Evolutionary conservation across 2,113 vertebrate species (phyloP).

Genomic region (Scalopus aquaticus): DNA sequence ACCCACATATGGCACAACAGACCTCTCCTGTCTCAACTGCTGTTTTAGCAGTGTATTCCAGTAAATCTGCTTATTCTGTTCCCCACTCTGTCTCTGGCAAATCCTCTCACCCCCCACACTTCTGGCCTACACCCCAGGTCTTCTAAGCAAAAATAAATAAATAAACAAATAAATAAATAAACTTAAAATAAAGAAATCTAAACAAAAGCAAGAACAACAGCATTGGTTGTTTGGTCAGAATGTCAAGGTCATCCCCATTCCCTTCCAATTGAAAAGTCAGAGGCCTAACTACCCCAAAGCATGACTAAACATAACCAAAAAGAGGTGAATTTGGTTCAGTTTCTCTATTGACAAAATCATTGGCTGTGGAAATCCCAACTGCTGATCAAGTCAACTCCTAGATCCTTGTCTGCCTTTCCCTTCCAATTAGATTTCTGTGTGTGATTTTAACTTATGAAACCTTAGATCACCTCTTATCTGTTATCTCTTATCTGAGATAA

Average conservation of each 20-base stretch:
- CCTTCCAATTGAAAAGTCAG: not conserved
- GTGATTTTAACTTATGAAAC: not conserved
- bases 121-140: no score
- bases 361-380: not conserved
- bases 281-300: not conserved
- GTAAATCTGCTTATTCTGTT: no score
- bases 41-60: no score
- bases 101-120: no score
- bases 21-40: no score
- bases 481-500: not conserved
- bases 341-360: not conserved
- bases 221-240: not conserved
- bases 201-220: not conserved
- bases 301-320: not conserved
- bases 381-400: not conserved
- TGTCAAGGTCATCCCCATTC: not conserved
- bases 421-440: not conserved
- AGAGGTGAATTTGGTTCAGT: fast-evolving
- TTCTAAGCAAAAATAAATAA: no score
- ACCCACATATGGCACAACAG: no score
- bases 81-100: no score
- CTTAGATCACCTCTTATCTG: not conserved
- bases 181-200: not conserved
- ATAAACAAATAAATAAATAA: not conserved
- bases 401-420: not conserved